Evolutionary conservation across 2,113 vertebrate species (phyloP), one percentile per base, ranked within the genome.

Genomic region (Protobothrops flavoviridis): DNA sequence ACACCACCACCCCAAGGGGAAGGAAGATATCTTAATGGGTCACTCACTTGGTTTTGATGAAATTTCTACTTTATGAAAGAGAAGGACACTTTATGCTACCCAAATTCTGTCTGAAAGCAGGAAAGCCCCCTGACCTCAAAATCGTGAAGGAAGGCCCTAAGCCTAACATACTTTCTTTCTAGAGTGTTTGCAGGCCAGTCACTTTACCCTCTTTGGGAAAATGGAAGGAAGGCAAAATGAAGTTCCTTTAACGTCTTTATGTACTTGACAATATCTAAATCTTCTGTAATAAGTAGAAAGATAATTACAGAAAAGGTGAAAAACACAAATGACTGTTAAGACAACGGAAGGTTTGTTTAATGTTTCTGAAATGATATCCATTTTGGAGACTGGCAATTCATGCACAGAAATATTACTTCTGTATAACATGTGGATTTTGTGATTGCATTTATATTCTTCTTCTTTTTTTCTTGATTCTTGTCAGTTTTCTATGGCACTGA

Each of bases 21-120:
- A 88, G 29, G 17, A 94, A 87, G 94, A 92, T 93, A 94, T 93
- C 94, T 94, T 45, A 3, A 0, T 17, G 56, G 93, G 89, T 89
- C 0, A 0, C 61, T 56, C 94, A 89, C 88, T 94, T 88, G 5
- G 8, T 69, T 56, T 56, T 92, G 15, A 24, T 57, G 39, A 88
- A 10, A 53, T 52, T 57, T 91, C 10, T 81, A 39, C 94, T 92
- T 55, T 92, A 92, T 43, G 90, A 85, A 43, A 89, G 64, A 52
- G 20, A 48, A 85, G 23, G 24, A 43, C 6, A 50, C 21, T 15
- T 87, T 85, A 33, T 26, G n/a, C 8, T 43, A 4, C 39, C 2
- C 2, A 5, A n/a, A n/a, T n/a, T 11, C 52, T 89, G 7, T 33
- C 50, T 52, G 1, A 0, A 87, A 56, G 85, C 24, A 29, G 48